A percentile compares a stretch with the other conserved stretches of the same genome.
phyloP scores from a whole-genome alignment of 2,113 vertebrate genomes.

The Centropus bengalensis region DNA sequence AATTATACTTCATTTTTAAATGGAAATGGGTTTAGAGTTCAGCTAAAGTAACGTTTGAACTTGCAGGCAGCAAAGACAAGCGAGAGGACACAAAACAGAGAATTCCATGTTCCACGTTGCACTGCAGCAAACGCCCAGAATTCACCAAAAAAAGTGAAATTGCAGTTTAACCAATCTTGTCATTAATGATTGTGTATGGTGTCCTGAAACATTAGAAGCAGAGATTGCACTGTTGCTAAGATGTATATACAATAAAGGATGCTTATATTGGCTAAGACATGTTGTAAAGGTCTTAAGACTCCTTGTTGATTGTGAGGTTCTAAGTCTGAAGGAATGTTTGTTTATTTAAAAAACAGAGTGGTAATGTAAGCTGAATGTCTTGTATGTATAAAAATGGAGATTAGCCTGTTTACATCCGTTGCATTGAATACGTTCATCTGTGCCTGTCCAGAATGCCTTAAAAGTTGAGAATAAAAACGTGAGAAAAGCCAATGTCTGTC shows the following conservation, averaged over 20 bases:
- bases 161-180: neutral
- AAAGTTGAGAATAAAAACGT: neutral
- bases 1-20: neutral
- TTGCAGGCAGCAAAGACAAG: neutral
- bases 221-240: neutral
- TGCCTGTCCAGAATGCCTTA: neutral
- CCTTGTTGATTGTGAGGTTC: neutral
- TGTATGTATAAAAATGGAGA: neutral
- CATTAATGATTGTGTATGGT: neutral
- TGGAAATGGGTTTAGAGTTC: neutral
- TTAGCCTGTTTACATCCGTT: neutral
- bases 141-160: neutral
- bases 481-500: neutral
- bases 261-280: neutral
- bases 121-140: neutral
- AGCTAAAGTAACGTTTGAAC: neutral
- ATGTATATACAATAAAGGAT: neutral
- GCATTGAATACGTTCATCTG: neutral
- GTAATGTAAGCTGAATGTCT: neutral
- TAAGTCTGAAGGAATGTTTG: neutral
- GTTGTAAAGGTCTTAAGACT: neutral
- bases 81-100: neutral
- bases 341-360: neutral
- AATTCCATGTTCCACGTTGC: neutral
- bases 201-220: neutral